Conservation (phyloP, 2,113 vertebrate genomes). For the Saguinus midas region DNA sequence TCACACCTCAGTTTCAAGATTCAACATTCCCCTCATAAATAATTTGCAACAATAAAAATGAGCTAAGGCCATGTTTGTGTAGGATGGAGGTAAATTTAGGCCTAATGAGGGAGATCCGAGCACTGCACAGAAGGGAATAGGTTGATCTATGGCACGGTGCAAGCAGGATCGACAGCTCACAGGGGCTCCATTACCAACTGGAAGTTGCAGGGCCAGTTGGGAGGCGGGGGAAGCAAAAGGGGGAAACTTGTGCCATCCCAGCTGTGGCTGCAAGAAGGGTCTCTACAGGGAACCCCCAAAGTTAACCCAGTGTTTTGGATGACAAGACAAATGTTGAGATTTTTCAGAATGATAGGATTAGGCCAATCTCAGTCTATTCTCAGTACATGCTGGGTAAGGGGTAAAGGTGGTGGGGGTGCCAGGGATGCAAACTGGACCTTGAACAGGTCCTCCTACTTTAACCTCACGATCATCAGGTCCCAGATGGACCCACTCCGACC, state of each 20-base stretch:
- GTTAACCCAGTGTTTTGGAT: background rate
- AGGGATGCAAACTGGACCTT: background rate
- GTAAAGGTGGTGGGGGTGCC: background rate
- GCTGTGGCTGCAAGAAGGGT: background rate
- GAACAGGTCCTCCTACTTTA: background rate
- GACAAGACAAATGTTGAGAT: background rate
- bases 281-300: background rate
- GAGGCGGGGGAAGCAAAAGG: background rate
- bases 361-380: background rate
- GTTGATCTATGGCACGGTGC: constrained; percentile 38
- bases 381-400: background rate
- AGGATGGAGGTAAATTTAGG: constrained; percentile 76
- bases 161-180: background rate
- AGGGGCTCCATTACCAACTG: constrained; percentile 37
- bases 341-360: background rate
- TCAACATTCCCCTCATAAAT: constrained; percentile 76
- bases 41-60: constrained; percentile 79
- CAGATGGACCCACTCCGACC: background rate
- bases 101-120: constrained; percentile 72
- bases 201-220: background rate
- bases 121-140: constrained; percentile 52
- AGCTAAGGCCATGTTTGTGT: constrained; percentile 75
- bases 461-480: background rate
- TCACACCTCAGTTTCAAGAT: constrained; percentile 69
- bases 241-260: background rate